Percentiles rank a stretch among this genome's conserved stretches.
Evolutionary conservation across 1,140 invertebrate species (phyloP).

Genomic region (Harpegnathos saltator): DNA sequence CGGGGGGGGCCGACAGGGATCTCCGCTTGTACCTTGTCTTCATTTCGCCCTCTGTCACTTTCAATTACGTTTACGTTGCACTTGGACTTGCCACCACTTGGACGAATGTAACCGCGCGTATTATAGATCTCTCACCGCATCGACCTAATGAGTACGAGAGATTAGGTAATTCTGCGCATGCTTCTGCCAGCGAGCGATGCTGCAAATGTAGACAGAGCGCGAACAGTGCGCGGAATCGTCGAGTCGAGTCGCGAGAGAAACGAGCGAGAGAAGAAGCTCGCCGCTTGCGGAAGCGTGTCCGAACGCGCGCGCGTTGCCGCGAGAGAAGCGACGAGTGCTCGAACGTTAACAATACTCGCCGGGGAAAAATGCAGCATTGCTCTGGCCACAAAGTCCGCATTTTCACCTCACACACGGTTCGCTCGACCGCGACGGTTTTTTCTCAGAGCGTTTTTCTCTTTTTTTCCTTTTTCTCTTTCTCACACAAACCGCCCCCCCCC

Average conservation of each 20-base stretch:
- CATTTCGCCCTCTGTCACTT: constrained; percentile 43
- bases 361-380: constrained; percentile 34
- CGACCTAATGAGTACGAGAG: constrained; percentile 50
- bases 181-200: constrained; percentile 29
- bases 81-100: constrained; percentile 49
- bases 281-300: background rate
- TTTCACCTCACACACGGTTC: too few relatives aligned
- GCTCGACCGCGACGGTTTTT: constrained; percentile 22
- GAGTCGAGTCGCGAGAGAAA: background rate
- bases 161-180: constrained; percentile 67
- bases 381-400: background rate
- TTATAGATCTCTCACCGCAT: constrained; percentile 49
- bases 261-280: background rate
- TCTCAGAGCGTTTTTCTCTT: background rate
- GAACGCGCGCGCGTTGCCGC: background rate
- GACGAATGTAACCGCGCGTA: constrained; percentile 43
- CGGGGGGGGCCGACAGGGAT: too few relatives aligned
- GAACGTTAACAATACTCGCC: background rate
- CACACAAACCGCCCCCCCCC: too few relatives aligned
- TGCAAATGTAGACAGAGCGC: constrained; percentile 4
- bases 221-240: too few relatives aligned
- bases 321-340: background rate
- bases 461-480: too few relatives aligned
- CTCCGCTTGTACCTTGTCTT: background rate
- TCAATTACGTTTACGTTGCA: constrained; percentile 58